Percentiles rank a stretch among this genome's conserved stretches.
Evolutionary conservation across 2,113 vertebrate genomes (phyloP).

Genomic region (Eonycteris spelaea): DNA sequence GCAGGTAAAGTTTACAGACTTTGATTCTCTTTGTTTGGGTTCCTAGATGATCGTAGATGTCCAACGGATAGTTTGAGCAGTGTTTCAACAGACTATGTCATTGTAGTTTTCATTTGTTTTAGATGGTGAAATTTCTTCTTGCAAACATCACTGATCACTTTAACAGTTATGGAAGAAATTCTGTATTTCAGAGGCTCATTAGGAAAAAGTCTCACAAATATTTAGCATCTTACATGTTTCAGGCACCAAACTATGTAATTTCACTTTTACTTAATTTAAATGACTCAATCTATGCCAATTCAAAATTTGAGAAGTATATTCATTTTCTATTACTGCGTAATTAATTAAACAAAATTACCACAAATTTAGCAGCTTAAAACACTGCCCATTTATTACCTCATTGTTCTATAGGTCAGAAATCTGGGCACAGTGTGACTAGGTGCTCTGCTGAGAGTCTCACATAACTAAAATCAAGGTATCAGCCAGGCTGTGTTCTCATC

Average conservation of each 20-base stretch:
- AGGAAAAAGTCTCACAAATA: neutral
- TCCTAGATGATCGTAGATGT: neutral
- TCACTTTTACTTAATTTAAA: neutral
- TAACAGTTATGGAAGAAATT: neutral
- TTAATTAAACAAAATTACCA: neutral
- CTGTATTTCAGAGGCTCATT: neutral
- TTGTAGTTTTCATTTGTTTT: neutral
- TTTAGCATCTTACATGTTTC: neutral
- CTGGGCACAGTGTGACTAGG: neutral
- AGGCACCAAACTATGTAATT: neutral
- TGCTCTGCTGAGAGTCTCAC: neutral
- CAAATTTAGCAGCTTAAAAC: neutral
- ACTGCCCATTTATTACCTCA: neutral
- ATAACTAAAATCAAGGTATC: neutral
- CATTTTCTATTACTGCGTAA: neutral
- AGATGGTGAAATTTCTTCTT: neutral
- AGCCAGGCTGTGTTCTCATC: neutral
- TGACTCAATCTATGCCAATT: neutral
- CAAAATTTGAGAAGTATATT: neutral
- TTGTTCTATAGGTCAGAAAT: neutral
- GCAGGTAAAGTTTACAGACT: neutral
- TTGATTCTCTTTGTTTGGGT: neutral
- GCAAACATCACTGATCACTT: neutral
- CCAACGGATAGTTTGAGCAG: neutral
- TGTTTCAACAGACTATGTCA: neutral